Percentiles rank a stretch among this genome's conserved stretches.
Conservation (phyloP, 2,888 invertebrate genomes). For the Ophioninae sp. region DNA sequence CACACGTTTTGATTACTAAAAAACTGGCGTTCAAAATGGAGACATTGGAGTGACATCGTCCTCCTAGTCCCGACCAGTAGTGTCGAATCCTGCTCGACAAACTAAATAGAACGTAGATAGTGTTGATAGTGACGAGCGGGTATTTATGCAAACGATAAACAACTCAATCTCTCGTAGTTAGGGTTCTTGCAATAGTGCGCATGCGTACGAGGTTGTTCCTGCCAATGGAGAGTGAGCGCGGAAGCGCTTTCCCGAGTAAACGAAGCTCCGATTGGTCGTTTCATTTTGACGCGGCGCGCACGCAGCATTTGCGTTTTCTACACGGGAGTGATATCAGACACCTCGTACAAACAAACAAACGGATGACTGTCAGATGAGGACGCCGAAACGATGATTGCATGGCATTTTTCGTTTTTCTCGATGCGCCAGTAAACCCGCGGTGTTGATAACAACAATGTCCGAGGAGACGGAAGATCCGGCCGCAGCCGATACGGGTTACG, state of each 20-base stretch:
- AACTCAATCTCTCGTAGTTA: neutral
- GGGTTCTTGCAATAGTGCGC: neutral
- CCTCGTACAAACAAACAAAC: constrained; percentile 69
- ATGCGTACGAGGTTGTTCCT: neutral
- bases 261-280: constrained; percentile 6
- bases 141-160: neutral
- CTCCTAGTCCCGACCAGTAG: neutral
- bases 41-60: neutral
- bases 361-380: constrained; percentile 68
- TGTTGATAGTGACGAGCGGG: neutral
- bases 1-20: neutral
- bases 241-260: neutral
- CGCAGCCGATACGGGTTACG: constrained; percentile 64
- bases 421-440: constrained; percentile 24
- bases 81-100: neutral
- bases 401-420: constrained; percentile 20
- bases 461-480: constrained; percentile 62
- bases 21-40: neutral
- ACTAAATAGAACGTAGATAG: neutral
- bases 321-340: neutral
- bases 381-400: constrained; percentile 65
- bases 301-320: neutral
- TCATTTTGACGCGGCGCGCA: constrained; percentile 2
- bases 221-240: constrained; percentile 18
- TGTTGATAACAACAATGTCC: constrained; percentile 65